These are phyloP conservation scores for Gracilinanus agilis DNA, from an alignment of 2,113 vertebrate genomes.

Conservation along the genomic window DNA sequence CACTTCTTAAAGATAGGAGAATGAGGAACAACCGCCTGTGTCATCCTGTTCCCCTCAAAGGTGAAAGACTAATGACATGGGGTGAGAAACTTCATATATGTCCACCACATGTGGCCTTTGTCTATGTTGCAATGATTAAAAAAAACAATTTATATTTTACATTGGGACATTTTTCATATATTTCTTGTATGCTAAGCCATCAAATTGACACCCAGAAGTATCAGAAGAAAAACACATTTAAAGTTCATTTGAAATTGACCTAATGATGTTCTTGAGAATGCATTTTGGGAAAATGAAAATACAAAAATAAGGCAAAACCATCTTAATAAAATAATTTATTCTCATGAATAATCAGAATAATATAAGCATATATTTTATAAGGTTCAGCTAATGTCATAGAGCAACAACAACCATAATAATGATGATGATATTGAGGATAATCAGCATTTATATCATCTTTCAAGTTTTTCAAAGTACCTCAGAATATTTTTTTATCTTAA, in stretches of 20 bases:
- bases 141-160: background rate
- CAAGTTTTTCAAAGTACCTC: background rate
- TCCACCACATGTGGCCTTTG: too few species aligned
- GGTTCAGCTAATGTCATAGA: background rate
- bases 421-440: background rate
- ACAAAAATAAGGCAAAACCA: background rate
- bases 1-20: too few species aligned
- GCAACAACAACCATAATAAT: background rate
- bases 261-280: background rate
- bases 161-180: background rate
- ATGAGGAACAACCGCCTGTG: too few species aligned
- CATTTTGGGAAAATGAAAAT: too few species aligned
- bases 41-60: too few species aligned
- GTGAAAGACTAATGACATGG: too few species aligned
- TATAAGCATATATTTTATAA: background rate
- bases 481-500: background rate
- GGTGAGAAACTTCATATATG: too few species aligned
- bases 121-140: too few species aligned
- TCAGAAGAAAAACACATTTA: background rate
- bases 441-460: background rate
- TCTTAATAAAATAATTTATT: background rate
- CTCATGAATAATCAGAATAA: background rate
- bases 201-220: background rate
- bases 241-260: background rate
- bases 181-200: background rate